Base-by-base conservation (phyloP, 2,797 vertebrate species). In the Sebastes ruberrimus region DNA sequence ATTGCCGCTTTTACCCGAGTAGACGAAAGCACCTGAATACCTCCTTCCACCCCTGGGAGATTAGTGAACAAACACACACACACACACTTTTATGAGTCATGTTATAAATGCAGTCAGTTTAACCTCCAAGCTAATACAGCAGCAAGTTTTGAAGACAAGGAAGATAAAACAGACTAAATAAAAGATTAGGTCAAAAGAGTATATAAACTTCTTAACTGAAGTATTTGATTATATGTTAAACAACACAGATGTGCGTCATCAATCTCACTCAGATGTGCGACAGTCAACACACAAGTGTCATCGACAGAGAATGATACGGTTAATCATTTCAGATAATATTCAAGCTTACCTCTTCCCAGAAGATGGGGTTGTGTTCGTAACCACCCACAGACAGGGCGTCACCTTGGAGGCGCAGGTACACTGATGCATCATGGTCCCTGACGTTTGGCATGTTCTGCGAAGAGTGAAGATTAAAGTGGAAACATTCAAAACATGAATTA, bases 361-460 rank as follows among this genome's bases (percentile, higher is more conserved):
- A 99, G 93, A 98, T 91, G 20, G 99, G 98, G 88, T 99, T 99
- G 56, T 94, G 86, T 89, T 99, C 98, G 23, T 99, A 99, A 68
- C 99, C 99, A 0, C 99, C 99, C 86, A 99, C 97, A 2, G 99
- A 99, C 77, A 99, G 94, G 76, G 98, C 99, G 10, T 99, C 99
- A 23, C 99, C 98, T 94, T 99, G 99, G 88, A 99, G 98, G 85
- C 99, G 98, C 42, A 99, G 97, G 93, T 99, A 99, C 64, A 99
- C 96, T 0, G 99, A 99, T 65, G 98, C 97, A 2, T 99, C 98
- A 0, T 99, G 99, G 94, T 99, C 99, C 2, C 99, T 96, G 83
- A 99, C 97, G 0, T 99, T 99, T 1, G 99, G 99, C 97, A 98
- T 99, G 93, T 99, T 99, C 99, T 99, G 79, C 49, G 75, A 86